A percentile compares a stretch with the other conserved stretches of the same genome.
Evolutionary conservation across 2,888 invertebrate species (phyloP).

Genomic region (Rhagonycha lutea): DNA sequence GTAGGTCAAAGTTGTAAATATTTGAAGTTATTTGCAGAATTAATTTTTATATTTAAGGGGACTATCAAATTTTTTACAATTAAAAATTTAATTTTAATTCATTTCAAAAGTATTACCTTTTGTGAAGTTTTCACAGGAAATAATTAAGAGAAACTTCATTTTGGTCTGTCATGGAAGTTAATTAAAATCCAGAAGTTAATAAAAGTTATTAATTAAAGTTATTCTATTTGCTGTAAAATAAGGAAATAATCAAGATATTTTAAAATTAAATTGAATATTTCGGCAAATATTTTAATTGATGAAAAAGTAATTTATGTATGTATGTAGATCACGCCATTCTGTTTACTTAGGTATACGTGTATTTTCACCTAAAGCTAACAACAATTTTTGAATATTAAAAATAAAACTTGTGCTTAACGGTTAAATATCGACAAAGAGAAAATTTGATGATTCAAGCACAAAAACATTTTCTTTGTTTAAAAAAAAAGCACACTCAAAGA

Average conservation of each 20-base stretch:
- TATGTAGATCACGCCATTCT: no score
- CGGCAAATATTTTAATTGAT: background rate
- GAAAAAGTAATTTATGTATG: no score
- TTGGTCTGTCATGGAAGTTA: background rate
- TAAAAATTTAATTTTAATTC: background rate
- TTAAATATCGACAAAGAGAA: no score
- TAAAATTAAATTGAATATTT: background rate
- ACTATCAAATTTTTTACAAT: background rate
- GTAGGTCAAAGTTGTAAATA: background rate
- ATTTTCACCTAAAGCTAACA: no score
- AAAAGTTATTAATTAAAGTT: background rate
- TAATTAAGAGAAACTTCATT: background rate
- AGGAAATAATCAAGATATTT: background rate
- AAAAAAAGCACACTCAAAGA: no score
- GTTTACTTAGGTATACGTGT: no score
- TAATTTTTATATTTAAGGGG: background rate
- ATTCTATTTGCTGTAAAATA: background rate
- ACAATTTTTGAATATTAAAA: no score
- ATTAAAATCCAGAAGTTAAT: background rate
- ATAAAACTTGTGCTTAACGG: no score
- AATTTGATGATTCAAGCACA: no score
- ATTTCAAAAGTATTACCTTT: background rate
- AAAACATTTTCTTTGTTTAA: no score
- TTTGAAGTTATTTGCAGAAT: background rate
- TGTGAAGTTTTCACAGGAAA: background rate